Percentiles rank a stretch among this genome's conserved stretches.
These are phyloP conservation scores for Sesamia nonagrioides DNA, from an alignment of 1,140 invertebrate genomes.

Conservation along the genomic window DNA sequence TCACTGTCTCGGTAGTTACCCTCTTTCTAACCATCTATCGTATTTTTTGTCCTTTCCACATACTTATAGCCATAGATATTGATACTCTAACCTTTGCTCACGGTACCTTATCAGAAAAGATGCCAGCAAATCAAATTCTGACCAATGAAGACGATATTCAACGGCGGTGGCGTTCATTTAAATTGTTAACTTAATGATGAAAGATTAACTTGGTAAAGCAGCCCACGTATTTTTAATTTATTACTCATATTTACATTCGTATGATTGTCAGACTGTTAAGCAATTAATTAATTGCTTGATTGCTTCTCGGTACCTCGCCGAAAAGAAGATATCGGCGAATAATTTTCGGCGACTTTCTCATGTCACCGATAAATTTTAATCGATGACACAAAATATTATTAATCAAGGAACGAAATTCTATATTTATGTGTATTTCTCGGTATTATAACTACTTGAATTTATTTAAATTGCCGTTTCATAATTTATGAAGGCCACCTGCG, in stretches of 20 bases:
- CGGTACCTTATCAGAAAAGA: no score
- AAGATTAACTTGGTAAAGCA: neutral
- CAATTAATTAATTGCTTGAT: conserved; percentile 55
- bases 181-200: neutral
- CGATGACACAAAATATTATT: conserved; percentile 66
- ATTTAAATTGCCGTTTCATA: conserved; percentile 66
- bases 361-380: conserved; percentile 68
- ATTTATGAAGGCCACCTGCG: conserved; percentile 78
- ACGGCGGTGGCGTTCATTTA: neutral
- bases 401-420: conserved; percentile 68
- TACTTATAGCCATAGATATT: no score
- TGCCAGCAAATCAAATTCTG: no score
- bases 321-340: conserved; percentile 44
- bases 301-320: conserved; percentile 51
- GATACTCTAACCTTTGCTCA: no score
- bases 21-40: no score
- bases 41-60: no score
- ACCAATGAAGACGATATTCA: neutral
- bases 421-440: conserved; percentile 70
- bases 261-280: conserved; percentile 25
- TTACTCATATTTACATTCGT: conserved; percentile 17
- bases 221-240: conserved; percentile 22
- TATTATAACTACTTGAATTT: conserved; percentile 64
- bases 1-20: no score
- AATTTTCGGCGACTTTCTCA: conserved; percentile 63